Evolutionary conservation across 2,888 invertebrate species (phyloP).

Genomic region (Cataglyphis albicans): DNA sequence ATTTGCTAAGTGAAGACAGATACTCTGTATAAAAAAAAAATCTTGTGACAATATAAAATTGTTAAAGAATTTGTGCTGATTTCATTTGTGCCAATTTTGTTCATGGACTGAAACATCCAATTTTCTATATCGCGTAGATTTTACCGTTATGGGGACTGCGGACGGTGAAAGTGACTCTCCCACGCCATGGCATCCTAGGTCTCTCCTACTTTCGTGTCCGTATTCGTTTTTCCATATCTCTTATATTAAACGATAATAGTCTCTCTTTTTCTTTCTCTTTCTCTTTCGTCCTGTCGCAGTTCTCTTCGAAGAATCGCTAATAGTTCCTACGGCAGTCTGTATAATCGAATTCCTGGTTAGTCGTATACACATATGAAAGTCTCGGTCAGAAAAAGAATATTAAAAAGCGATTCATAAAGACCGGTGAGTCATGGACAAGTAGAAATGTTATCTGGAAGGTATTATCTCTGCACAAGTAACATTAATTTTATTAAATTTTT

Average conservation of each 20-base stretch:
- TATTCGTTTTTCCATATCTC: slow-evolving; percentile 55
- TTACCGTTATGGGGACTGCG: slow-evolving; percentile 72
- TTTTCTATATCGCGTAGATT: slow-evolving; percentile 68
- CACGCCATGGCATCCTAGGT: slow-evolving; percentile 83
- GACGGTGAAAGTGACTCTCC: slow-evolving; percentile 85
- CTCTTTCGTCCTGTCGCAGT: not conserved
- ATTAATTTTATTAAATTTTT: not conserved
- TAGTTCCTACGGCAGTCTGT: slow-evolving; percentile 35
- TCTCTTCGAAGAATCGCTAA: slow-evolving; percentile 54
- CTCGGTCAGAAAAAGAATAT: not conserved
- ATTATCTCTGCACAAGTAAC: not conserved
- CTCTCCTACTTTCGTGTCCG: slow-evolving; percentile 63
- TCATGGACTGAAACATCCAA: slow-evolving; percentile 60
- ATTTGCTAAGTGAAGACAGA: not conserved
- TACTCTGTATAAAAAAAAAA: not conserved
- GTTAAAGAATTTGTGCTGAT: not conserved
- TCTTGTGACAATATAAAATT: not conserved
- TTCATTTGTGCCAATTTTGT: slow-evolving; percentile 35
- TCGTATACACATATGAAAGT: not conserved
- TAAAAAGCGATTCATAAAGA: not conserved
- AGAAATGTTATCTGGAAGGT: not conserved
- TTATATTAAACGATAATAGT: slow-evolving; percentile 17
- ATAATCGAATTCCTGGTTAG: slow-evolving; percentile 66
- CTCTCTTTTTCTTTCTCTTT: slow-evolving; percentile 43
- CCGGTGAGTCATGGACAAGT: not conserved